Evolutionary conservation across 2,797 vertebrate species (phyloP).

Genomic region (Chloroceryle inda): DNA sequence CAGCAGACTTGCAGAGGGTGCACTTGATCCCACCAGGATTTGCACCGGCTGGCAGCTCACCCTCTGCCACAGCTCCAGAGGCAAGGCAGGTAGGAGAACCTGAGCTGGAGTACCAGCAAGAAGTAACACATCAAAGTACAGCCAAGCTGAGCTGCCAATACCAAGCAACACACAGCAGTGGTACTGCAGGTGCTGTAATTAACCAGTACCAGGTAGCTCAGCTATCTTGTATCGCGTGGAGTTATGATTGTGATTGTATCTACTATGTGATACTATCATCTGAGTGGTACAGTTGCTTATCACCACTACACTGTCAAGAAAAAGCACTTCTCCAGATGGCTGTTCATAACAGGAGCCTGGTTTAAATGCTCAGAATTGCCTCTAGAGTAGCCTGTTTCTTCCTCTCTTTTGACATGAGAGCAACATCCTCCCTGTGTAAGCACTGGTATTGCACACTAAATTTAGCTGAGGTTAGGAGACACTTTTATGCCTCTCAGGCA

Average conservation of each 20-base stretch:
- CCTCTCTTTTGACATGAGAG: not conserved
- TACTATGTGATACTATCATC: not conserved
- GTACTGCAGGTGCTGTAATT: not conserved
- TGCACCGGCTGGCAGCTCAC: no score
- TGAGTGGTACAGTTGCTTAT: not conserved
- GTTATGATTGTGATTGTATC: not conserved
- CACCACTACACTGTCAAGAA: fast-evolving
- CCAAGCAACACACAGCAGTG: not conserved
- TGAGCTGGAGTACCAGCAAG: not conserved
- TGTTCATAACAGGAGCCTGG: not conserved
- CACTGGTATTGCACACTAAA: not conserved
- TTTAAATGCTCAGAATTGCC: not conserved
- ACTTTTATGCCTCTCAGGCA: not conserved
- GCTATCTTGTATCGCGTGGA: not conserved
- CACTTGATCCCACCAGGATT: not conserved
- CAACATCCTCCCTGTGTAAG: not conserved
- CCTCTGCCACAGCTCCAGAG: not conserved
- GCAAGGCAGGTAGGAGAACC: not conserved
- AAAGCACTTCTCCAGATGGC: not conserved
- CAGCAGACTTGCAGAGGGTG: not conserved
- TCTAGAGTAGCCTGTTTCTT: not conserved
- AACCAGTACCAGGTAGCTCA: not conserved
- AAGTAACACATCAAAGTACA: not conserved
- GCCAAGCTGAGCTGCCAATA: not conserved
- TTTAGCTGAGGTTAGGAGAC: not conserved